Conservation (phyloP, 2,888 invertebrate species). For the Cataglyphis altisquamis region DNA sequence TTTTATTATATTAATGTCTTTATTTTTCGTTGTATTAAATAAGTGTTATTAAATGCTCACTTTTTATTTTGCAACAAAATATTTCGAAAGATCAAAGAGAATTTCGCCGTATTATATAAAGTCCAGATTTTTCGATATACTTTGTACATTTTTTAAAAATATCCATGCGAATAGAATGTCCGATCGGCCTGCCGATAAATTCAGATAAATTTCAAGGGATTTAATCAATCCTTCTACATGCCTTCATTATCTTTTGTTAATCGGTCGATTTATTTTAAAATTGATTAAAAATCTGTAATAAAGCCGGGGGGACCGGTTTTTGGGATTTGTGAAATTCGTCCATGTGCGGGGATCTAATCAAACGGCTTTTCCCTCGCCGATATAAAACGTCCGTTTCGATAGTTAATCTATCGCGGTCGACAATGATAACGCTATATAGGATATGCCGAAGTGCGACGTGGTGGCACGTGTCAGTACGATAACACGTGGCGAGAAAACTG, state of each 20-base stretch:
- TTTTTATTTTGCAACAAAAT: not conserved
- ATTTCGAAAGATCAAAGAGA: too few species aligned
- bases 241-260: constrained; percentile 30
- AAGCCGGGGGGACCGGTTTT: constrained; percentile 15
- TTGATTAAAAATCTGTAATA: constrained; percentile 42
- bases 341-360: constrained; percentile 30
- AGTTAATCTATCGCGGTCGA: constrained; percentile 28
- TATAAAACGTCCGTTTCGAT: constrained; percentile 18
- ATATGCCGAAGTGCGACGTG: not conserved
- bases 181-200: not conserved
- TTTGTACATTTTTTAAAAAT: not conserved
- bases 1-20: not conserved
- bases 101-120: not conserved
- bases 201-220: constrained; percentile 13
- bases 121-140: not conserved
- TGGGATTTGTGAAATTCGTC: constrained; percentile 36
- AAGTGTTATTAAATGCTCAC: not conserved
- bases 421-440: constrained; percentile 17
- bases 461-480: not conserved
- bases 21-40: not conserved
- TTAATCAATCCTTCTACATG: constrained; percentile 24
- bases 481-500: not conserved
- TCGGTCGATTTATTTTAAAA: constrained; percentile 41
- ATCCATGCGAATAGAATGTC: constrained; percentile 19
- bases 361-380: constrained; percentile 23